Percentiles rank a stretch among this genome's conserved stretches.
Evolutionary conservation across 1,140 invertebrate genomes (phyloP).

Genomic region (Ceratina australensis): DNA sequence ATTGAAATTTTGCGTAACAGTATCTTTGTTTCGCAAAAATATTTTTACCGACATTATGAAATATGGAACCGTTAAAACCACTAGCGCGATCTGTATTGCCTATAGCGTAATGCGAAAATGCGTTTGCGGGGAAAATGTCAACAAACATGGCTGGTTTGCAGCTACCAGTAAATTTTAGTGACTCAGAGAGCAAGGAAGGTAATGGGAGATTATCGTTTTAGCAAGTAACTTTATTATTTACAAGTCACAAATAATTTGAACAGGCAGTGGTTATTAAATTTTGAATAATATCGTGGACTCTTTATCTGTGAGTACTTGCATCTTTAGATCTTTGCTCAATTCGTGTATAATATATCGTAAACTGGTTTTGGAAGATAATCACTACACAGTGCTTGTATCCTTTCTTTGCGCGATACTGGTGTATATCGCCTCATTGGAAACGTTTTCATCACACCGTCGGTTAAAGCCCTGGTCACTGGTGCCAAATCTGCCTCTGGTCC

Average conservation of each 20-base stretch:
- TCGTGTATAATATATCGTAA: slow-evolving; percentile 85
- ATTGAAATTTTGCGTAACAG: neutral
- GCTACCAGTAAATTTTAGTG: neutral
- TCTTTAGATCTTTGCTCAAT: slow-evolving; percentile 56
- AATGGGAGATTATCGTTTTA: slow-evolving; percentile 1
- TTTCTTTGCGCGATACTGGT: slow-evolving; percentile 87
- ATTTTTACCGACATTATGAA: slow-evolving; percentile 54
- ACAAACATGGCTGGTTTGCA: slow-evolving; percentile 4
- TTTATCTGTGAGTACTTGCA: neutral
- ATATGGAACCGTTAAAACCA: slow-evolving; percentile 15
- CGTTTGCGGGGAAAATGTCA: neutral
- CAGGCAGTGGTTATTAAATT: slow-evolving; percentile 5
- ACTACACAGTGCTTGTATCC: slow-evolving; percentile 87
- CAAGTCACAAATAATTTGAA: neutral
- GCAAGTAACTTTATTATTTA: neutral
- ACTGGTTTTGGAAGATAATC: slow-evolving; percentile 88
- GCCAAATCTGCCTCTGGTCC: slow-evolving; percentile 85
- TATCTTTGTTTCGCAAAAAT: slow-evolving; percentile 27
- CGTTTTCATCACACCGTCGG: slow-evolving; percentile 87
- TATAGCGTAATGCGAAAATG: neutral
- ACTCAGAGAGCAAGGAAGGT: neutral
- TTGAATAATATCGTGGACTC: neutral
- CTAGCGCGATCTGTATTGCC: slow-evolving; percentile 47
- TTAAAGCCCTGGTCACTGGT: slow-evolving; percentile 85
- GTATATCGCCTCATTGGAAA: slow-evolving; percentile 90